Base-by-base conservation (phyloP, 2,888 invertebrate species). In the Tyria jacobaeae region DNA sequence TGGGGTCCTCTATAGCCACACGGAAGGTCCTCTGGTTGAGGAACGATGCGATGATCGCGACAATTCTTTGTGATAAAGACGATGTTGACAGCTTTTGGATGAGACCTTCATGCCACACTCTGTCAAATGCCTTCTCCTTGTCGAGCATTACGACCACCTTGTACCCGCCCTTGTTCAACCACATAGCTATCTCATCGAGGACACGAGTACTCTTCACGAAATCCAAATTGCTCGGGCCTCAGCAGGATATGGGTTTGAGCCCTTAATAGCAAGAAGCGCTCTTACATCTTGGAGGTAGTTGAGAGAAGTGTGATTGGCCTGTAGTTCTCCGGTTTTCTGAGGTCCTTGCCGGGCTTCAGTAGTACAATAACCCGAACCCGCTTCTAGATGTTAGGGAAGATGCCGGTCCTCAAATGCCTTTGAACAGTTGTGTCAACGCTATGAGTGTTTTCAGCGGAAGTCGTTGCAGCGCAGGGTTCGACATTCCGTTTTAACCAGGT, bases 341-440 rank as follows among this genome's bases (percentile, higher is more conserved):
- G 5, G 49, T 74, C 55, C 27, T 79, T 80, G 0, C 72, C 69
- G 0, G 61, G 72, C 15, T 79, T 79, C 0, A 71, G 75, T 0
- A 78, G 9, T 25, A 70, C 51, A 0, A 76, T 70, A 6, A 78
- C 65, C 0, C 24, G 49, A 0, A 73, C 73, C 59, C 49, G 10
- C 34, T 60, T 54, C 49, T 39, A 49, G 27, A 31, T 31, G 27
- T 4, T 31, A 6, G 27, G 27, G 27, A 31, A 31, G 27, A 6
- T 4, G 27, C 3, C 27, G 27, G 27, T 31, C 27, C 27, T 31
- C 27, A 31, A 7, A 31, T 31, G 4, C 27, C 31, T 5, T 31
- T 12, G 10, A 25, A 39, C 15, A 10, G 49, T 15, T 17, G 57
- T 3, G 44, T 17, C 34, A 39, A 57, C 9, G 15, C 60, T 52